Base-by-base conservation (phyloP, 2,797 vertebrate species). In the Enteromius trimaculatus region DNA sequence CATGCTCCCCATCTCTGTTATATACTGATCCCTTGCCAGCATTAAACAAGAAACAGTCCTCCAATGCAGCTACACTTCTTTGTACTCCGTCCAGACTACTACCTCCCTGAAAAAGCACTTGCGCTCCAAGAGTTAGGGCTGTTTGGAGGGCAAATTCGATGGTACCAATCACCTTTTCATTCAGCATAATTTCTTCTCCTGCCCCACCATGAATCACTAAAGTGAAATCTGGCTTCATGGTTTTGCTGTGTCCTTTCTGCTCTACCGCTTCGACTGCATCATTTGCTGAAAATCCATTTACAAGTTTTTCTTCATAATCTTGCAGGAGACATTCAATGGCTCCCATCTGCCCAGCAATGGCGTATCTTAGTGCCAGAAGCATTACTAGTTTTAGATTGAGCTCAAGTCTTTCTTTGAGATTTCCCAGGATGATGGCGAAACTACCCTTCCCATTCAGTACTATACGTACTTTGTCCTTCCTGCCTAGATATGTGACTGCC, bases 1-100 rank as follows among this genome's bases (percentile, higher is more conserved):
- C 95, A 82, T 93, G 92, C 81, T 92, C 90, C 19, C 94, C 94
- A 62, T 95, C 92, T 89, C 89, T 90, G 90, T 94, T 96, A 84
- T 94, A 93, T n/a, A 95, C 95, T 1, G 95, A 93, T 13, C 95
- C 95, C 90, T 94, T 95, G 4, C 95, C 95, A 21, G 95, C 95
- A 87, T 96, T 96, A 86, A 96, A 96, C 58, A 96, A 90, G 86
- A 95, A 95, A 84, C 95, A 96, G 86, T 96, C 93, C 85, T 96
- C 95, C 16, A 96, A 86, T 51, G 95, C 94, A 85, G 93, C 90
- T 31, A 95, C 95, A 80, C 94, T 93, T 80, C 81, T 92, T 87
- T 96, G 93, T 85, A 95, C 95, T 83, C 94, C 94, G 37, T 96
- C 94, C 62, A 95, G 74, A 88, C 95, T 94, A 39, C 80, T 92